Base-by-base conservation (phyloP, 2,888 invertebrate species). In the Leptinotarsa rubiginosa region DNA sequence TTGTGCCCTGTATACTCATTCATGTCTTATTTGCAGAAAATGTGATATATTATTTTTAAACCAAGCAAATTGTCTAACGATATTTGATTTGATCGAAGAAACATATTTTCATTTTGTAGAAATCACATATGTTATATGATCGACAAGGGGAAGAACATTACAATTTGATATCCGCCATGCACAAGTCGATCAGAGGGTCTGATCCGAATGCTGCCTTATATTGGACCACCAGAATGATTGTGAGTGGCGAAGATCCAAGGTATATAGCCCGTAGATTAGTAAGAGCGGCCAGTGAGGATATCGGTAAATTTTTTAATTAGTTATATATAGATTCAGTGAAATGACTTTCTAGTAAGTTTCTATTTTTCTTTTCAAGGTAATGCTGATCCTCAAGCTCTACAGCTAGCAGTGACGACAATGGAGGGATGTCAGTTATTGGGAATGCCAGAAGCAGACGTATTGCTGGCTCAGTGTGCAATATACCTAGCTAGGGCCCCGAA, bases 91-190 rank as follows among this genome's bases (percentile, higher is more conserved):
- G 41, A 41, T 41, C 41, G 0, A 41, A 1, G 41, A 52, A 54
- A 49, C 47, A 62, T 13, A 18, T 12, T 16, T 50, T 52, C 54
- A 20, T 16, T 79, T 85, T 87, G 52, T 87, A 93, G 91, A 92
- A 93, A 81, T 92, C 94, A 0, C 95, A 95, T 84, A 90, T 95
- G 85, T 84, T 95, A 52, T 96, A 95, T 86, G 95, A 96, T 85
- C 90, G 91, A 72, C 90, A 91, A 85, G 95, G 96, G 12, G 95
- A 96, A 68, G 94, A 95, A 84, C 95, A 96, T 87, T 96, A 95
- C 86, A 94, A 95, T 85, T 91, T 92, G 54, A 92, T 95, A 81
- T 96, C 95, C 1, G 96, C 96, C 0, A 88, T 96, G 79, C 95
- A 95, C 83, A 96, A 96, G 87, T 94, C 95, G 0, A 92, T 96